These are phyloP conservation scores for Megalopta genalis DNA, from an alignment of 1,140 invertebrate genomes.

Conservation along the genomic window DNA sequence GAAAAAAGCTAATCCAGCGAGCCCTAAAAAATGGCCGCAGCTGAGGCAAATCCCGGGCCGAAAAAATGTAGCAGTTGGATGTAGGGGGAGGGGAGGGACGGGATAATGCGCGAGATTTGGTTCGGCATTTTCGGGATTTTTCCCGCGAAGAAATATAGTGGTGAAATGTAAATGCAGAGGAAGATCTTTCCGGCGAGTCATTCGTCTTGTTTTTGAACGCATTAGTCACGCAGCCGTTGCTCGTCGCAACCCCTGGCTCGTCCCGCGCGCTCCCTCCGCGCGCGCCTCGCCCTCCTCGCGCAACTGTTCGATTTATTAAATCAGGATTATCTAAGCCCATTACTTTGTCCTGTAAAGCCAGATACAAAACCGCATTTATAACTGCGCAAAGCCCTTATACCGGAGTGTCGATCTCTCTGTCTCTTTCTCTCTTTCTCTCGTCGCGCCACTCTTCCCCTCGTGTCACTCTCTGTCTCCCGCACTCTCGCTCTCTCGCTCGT, in stretches of 20 bases:
- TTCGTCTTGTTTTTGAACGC: constrained; percentile 70
- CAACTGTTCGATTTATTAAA: constrained; percentile 82
- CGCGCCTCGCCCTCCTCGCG: constrained; percentile 54
- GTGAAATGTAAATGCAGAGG: constrained; percentile 62
- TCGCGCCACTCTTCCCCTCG: too few relatives aligned
- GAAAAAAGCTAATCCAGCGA: background rate
- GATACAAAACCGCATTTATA: constrained; percentile 77
- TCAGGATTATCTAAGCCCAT: constrained; percentile 80
- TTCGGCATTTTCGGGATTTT: constrained; percentile 33
- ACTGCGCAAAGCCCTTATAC: constrained; percentile 69
- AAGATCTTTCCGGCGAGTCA: constrained; percentile 43
- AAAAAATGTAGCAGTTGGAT: background rate
- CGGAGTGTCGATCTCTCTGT: constrained; percentile 37
- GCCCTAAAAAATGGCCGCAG: background rate
- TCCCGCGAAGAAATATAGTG: constrained; percentile 48
- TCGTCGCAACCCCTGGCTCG: constrained; percentile 51
- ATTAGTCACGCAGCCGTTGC: constrained; percentile 79
- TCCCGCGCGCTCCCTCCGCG: constrained; percentile 63
- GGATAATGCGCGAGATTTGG: constrained; percentile 18
- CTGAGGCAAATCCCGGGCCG: background rate
- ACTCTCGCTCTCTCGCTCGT: constrained; percentile 11
- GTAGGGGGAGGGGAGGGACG: too few relatives aligned
- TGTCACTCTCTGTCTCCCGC: background rate
- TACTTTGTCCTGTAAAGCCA: constrained; percentile 76
- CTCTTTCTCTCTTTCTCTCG: background rate